Evolutionary conservation across 2,113 vertebrate species (phyloP).

Genomic region (Phaethon lepturus): DNA sequence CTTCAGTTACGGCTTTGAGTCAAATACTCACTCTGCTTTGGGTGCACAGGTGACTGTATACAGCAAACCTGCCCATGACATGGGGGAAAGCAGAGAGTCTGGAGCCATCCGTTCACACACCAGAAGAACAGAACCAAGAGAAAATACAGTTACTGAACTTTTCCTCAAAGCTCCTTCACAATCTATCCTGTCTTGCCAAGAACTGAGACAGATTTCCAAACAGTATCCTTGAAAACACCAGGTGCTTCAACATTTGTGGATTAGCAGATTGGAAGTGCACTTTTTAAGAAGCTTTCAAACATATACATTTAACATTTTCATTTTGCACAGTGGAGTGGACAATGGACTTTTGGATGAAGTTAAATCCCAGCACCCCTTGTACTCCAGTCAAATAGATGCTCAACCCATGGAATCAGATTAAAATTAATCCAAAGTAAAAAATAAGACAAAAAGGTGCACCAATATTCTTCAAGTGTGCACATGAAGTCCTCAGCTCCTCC

Average conservation of each 20-base stretch:
- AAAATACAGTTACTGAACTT: neutral
- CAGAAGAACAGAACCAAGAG: neutral
- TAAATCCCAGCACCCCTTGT: neutral
- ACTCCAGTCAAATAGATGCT: neutral
- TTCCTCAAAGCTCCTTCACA: neutral
- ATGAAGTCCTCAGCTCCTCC: neutral
- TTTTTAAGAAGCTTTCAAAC: neutral
- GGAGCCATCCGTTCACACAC: neutral
- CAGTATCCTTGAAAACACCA: neutral
- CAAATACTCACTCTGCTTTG: neutral
- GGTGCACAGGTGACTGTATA: neutral
- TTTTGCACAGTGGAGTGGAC: neutral
- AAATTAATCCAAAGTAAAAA: neutral
- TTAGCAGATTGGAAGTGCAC: neutral
- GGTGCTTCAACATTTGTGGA: neutral
- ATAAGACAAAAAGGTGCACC: neutral
- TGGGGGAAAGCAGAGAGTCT: neutral
- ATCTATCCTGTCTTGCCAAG: neutral
- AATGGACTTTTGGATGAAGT: neutral
- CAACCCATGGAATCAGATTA: neutral
- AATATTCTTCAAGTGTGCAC: neutral
- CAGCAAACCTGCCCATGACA: neutral
- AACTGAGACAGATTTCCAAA: neutral
- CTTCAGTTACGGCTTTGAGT: neutral
- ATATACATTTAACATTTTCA: neutral